Conservation (phyloP, 2,797 vertebrate genomes). For the Anableps anableps region DNA sequence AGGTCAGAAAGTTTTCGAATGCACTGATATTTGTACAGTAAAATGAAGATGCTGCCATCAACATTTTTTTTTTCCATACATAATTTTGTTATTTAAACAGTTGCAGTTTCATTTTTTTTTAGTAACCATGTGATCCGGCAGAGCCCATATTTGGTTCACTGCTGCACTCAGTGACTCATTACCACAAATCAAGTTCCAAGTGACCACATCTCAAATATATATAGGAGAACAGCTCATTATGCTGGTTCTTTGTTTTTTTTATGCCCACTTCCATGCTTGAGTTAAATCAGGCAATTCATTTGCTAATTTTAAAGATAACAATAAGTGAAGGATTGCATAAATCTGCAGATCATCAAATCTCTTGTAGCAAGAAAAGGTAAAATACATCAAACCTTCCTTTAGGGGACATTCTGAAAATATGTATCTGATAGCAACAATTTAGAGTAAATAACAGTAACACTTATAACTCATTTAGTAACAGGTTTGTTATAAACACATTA, state of each 20-base stretch:
- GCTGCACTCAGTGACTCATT: neutral
- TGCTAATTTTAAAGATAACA: neutral
- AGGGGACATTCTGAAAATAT: neutral
- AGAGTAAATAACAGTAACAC: neutral
- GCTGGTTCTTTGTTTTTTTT: neutral
- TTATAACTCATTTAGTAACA: neutral
- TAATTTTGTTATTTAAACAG: neutral
- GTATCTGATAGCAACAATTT: neutral
- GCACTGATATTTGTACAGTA: neutral
- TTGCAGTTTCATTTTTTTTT: neutral
- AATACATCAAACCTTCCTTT: neutral
- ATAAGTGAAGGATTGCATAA: neutral
- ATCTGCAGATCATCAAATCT: neutral
- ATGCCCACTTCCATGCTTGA: neutral
- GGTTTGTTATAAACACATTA: neutral
- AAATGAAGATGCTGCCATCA: neutral
- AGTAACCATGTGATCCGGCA: conserved; percentile 1
- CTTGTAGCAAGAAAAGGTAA: neutral
- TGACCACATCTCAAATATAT: neutral
- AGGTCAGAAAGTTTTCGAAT: conserved; percentile 15
- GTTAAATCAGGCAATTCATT: neutral
- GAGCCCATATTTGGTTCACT: conserved; percentile 1
- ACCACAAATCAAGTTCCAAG: neutral
- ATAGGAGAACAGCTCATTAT: neutral
- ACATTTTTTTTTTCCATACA: neutral